Evolutionary conservation across 2,113 vertebrate genomes (phyloP).

Genomic region (Brachyhypopomus occidentalis): DNA sequence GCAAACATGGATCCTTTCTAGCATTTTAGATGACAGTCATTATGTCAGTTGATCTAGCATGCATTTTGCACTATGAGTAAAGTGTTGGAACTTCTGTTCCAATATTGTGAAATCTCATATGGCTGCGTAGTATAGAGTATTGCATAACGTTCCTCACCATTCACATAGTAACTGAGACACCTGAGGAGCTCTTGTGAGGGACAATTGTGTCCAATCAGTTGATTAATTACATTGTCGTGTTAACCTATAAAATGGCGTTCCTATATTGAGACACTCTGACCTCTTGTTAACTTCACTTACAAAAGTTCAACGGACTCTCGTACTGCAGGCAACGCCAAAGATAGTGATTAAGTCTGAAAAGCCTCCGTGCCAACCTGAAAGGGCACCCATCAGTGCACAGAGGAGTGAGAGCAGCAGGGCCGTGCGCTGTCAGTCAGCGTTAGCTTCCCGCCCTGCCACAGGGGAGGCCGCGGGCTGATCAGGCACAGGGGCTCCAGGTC

Average conservation of each 20-base stretch:
- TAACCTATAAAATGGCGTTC: conserved; percentile 49
- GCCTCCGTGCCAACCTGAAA: neutral
- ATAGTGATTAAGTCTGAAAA: conserved; percentile 3
- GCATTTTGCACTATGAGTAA: too few species aligned
- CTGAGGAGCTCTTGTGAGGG: conserved; percentile 23
- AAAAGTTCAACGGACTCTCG: conserved; percentile 36
- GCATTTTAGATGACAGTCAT: neutral
- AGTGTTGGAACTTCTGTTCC: neutral
- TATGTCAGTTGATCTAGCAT: neutral
- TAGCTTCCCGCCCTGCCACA: neutral
- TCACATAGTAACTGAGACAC: conserved; percentile 13
- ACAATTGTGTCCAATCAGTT: conserved; percentile 41
- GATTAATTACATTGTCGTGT: conserved; percentile 55
- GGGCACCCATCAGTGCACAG: conserved; percentile 27
- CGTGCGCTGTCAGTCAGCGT: neutral
- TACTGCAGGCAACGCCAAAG: conserved; percentile 11
- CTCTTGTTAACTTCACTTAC: conserved; percentile 46
- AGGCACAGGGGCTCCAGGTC: neutral
- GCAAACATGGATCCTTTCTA: neutral
- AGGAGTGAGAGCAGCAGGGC: neutral
- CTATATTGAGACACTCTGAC: conserved; percentile 32
- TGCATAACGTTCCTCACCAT: neutral
- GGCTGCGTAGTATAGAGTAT: neutral
- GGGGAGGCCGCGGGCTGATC: too few species aligned
- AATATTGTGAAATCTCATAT: neutral